phyloP scores from a whole-genome alignment of 2,797 vertebrate genomes.

The Anolis apletophallus region DNA sequence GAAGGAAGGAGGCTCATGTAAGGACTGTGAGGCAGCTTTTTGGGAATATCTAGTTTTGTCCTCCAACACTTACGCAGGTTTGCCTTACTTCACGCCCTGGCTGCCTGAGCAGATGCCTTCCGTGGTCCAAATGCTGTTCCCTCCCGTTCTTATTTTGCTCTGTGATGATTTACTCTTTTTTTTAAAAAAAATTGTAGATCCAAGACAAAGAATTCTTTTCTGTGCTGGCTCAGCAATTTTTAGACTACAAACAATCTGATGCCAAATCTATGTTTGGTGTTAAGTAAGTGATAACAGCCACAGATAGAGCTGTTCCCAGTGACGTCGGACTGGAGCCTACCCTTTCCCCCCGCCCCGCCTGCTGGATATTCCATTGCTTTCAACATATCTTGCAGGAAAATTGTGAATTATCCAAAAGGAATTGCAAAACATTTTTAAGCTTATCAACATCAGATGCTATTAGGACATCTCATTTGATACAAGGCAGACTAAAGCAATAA shows the following conservation, averaged over 20 bases:
- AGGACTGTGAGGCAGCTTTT: neutral
- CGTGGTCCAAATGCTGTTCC: neutral
- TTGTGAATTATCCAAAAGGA: neutral
- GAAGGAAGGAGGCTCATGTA: neutral
- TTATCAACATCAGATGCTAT: neutral
- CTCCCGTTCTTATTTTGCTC: neutral
- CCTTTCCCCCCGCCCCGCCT: constrained; percentile 19
- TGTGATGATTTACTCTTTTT: neutral
- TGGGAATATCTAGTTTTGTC: neutral
- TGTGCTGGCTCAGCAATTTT: constrained; percentile 15
- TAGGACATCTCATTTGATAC: neutral
- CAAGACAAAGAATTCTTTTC: neutral
- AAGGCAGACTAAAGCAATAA: neutral
- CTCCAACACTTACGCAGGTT: neutral
- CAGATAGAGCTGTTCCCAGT: neutral
- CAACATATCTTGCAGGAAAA: constrained; percentile 28
- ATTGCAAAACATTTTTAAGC: neutral
- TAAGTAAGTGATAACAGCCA: constrained; percentile 10
- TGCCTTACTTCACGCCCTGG: no score
- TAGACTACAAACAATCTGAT: neutral
- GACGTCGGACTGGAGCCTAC: neutral
- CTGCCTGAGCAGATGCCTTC: neutral
- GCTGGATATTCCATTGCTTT: neutral
- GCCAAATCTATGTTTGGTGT: constrained; percentile 20
- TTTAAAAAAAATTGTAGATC: constrained; percentile 23